Percentiles rank a stretch among this genome's conserved stretches.
Conservation (phyloP, 2,888 invertebrate species). For the Tenodera sinensis region DNA sequence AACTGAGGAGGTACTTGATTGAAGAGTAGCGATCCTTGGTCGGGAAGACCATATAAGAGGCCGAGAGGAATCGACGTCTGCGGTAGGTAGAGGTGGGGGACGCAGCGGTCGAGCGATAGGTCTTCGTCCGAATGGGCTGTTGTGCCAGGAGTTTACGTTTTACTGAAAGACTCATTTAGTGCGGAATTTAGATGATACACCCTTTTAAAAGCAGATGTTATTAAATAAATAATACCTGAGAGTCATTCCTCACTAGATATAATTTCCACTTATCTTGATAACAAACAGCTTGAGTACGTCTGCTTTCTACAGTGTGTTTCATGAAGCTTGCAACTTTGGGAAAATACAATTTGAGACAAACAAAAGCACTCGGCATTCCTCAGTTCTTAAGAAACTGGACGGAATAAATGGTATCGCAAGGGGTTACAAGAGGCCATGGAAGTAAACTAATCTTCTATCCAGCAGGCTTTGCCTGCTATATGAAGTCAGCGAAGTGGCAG, state of each 20-base stretch:
- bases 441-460: neutral
- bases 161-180: no score
- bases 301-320: neutral
- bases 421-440: neutral
- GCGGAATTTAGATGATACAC: no score
- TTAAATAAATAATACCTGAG: neutral
- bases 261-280: neutral
- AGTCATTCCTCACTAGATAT: neutral
- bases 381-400: neutral
- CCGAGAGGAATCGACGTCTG: no score
- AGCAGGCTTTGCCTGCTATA: neutral
- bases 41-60: no score
- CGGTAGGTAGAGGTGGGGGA: no score
- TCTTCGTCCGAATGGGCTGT: no score
- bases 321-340: neutral
- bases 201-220: no score
- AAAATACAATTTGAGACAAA: neutral
- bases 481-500: slow-evolving; percentile 11
- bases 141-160: no score
- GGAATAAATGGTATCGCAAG: neutral
- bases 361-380: neutral
- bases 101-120: no score
- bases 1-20: no score
- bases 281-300: neutral
- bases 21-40: no score